phyloP scores from a whole-genome alignment of 2,113 vertebrate species.

The Amazona guildingii region DNA sequence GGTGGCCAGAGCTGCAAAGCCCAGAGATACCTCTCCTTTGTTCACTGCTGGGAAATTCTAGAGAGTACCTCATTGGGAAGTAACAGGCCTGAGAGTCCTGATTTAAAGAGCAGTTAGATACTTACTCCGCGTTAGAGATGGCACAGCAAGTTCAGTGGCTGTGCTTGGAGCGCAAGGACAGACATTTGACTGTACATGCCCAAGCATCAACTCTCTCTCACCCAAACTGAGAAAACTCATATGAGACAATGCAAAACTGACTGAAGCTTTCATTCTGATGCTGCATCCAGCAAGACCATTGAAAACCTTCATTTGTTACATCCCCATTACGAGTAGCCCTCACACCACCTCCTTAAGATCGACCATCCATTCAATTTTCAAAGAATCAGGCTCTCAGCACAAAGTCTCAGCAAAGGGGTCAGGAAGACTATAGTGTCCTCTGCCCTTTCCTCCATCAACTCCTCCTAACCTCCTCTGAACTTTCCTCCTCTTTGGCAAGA shows the following conservation, averaged over 20 bases:
- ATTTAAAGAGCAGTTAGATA: not conserved
- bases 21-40: not conserved
- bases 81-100: not conserved
- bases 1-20: not conserved
- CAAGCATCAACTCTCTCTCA: not conserved
- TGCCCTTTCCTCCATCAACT: not conserved
- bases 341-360: not conserved
- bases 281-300: not conserved
- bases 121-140: not conserved
- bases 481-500: constrained; percentile 24
- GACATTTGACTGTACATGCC: not conserved
- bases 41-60: constrained; percentile 12
- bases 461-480: not conserved
- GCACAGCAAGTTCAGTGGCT: not conserved
- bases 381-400: not conserved
- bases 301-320: not conserved
- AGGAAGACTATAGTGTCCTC: not conserved
- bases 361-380: not conserved
- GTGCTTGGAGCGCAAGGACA: not conserved
- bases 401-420: not conserved
- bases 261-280: not conserved
- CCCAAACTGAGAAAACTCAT: not conserved
- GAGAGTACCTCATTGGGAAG: not conserved
- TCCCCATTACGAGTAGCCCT: not conserved
- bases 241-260: not conserved